These are phyloP conservation scores for Meles meles DNA, from an alignment of 2,113 vertebrate genomes.

Conservation along the genomic window DNA sequence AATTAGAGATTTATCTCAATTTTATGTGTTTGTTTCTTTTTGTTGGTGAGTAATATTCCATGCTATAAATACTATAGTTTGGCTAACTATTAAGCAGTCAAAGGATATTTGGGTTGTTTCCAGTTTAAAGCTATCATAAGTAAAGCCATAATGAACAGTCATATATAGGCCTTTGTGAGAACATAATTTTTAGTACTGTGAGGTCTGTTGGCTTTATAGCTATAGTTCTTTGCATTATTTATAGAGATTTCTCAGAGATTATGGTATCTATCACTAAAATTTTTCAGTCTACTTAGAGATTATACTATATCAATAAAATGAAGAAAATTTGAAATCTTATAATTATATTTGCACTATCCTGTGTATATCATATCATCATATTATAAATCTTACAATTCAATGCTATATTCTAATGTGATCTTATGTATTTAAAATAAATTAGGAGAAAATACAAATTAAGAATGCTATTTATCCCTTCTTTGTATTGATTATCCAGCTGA, in stretches of 20 bases:
- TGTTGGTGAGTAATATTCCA: neutral
- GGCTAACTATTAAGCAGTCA: neutral
- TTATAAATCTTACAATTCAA: neutral
- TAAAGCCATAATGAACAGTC: neutral
- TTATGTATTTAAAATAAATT: neutral
- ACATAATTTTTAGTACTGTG: neutral
- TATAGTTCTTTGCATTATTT: neutral
- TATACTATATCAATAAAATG: neutral
- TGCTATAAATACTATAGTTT: neutral
- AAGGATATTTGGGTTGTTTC: neutral
- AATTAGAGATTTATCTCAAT: neutral
- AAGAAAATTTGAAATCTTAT: neutral
- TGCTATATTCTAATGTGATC: neutral
- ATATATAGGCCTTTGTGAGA: neutral
- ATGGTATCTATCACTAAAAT: neutral
- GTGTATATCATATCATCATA: neutral
- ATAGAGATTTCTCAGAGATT: neutral
- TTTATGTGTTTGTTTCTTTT: neutral
- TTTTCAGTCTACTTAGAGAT: neutral
- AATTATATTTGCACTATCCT: neutral
- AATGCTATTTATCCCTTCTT: neutral
- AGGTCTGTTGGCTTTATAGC: neutral
- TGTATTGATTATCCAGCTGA: neutral
- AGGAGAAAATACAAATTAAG: neutral
- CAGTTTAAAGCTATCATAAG: neutral